Conservation (phyloP, 1,140 invertebrate genomes). For the Maniola jurtina region DNA sequence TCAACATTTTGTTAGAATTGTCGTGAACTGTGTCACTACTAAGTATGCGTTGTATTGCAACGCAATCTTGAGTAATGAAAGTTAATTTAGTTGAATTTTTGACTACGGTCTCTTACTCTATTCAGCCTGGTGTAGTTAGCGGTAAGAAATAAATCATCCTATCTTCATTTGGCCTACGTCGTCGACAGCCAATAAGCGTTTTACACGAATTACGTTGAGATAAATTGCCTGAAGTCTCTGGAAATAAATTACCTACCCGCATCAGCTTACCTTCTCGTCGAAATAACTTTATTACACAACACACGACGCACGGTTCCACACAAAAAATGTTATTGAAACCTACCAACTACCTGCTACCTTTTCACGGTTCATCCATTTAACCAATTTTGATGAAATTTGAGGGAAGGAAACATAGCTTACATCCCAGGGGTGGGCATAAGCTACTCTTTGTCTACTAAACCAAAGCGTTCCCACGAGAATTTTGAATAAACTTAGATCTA, state of each 20-base stretch:
- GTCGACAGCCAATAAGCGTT: slow-evolving; percentile 69
- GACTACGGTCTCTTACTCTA: background rate
- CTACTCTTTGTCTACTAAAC: no score
- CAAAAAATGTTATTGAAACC: background rate
- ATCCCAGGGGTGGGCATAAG: no score
- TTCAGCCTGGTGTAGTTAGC: slow-evolving; percentile 11
- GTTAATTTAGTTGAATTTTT: background rate
- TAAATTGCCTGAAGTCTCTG: slow-evolving; percentile 64
- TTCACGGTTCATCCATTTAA: no score
- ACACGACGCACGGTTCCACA: background rate
- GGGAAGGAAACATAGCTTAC: no score
- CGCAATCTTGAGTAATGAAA: no score
- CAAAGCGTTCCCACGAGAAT: no score
- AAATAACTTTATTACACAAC: slow-evolving; percentile 2
- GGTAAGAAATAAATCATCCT: slow-evolving; percentile 61
- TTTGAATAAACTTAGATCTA: no score
- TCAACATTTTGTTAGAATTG: no score
- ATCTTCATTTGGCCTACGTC: slow-evolving; percentile 48
- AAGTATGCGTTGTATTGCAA: no score
- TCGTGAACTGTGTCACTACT: no score
- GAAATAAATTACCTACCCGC: slow-evolving; percentile 62
- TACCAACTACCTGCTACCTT: no score
- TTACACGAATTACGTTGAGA: slow-evolving; percentile 65
- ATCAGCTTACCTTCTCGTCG: slow-evolving; percentile 25
- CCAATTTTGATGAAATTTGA: no score